These are phyloP conservation scores for Drosophila affinis DNA, from an alignment of 2,888 invertebrate genomes.

Conservation along the genomic window DNA sequence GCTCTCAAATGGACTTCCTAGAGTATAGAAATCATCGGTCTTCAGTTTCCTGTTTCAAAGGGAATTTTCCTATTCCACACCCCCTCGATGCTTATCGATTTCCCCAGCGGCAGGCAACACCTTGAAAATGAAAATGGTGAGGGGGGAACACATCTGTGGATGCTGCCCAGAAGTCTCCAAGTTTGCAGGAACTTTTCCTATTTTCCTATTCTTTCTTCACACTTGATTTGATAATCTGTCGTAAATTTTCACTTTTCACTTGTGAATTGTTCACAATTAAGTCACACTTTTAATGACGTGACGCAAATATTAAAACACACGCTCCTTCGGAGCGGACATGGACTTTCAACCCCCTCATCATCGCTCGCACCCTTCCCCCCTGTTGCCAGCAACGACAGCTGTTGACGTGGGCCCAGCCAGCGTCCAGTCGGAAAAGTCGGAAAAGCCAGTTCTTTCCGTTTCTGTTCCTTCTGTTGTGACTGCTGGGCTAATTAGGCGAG, in stretches of 20 bases:
- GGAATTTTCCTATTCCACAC: background rate
- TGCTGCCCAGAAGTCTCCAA: constrained; percentile 17
- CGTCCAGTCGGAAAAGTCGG: constrained; percentile 62
- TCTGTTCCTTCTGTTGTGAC: constrained; percentile 33
- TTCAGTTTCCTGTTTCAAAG: constrained; percentile 12
- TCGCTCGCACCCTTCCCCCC: constrained; percentile 12
- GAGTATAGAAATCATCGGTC: background rate
- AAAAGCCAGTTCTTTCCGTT: constrained; percentile 40
- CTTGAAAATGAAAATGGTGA: constrained; percentile 17
- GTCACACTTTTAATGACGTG: constrained; percentile 74
- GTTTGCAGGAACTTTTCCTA: constrained; percentile 1
- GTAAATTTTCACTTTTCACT: constrained; percentile 67
- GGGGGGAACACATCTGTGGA: constrained; percentile 9
- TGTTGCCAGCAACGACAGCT: constrained; percentile 46
- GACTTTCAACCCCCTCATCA: constrained; percentile 22
- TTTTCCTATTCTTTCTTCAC: constrained; percentile 29
- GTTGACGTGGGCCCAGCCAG: constrained; percentile 52
- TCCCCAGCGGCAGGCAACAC: constrained; percentile 25
- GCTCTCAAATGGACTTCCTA: background rate
- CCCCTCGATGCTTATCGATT: constrained; percentile 33
- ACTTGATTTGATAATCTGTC: constrained; percentile 74
- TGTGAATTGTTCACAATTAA: constrained; percentile 71
- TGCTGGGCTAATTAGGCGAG: constrained; percentile 71
- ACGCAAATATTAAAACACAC: constrained; percentile 68
- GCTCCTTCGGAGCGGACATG: background rate